Conservation (phyloP, 2,888 invertebrate genomes). For the Cantharis rustica region DNA sequence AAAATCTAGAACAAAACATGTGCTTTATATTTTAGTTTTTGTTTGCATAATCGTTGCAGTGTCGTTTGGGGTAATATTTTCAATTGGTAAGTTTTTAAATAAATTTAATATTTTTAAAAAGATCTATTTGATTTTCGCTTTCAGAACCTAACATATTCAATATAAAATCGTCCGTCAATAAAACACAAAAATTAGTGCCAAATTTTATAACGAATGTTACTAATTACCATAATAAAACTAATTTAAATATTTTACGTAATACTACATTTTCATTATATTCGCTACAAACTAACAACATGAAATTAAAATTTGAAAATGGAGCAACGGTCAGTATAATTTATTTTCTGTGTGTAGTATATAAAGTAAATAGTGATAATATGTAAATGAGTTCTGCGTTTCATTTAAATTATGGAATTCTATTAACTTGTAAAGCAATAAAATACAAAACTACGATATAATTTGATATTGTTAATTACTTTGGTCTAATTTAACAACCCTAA, state of each 20-base stretch:
- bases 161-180: background rate
- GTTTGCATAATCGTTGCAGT: constrained; percentile 45
- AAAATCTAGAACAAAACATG: constrained; percentile 33
- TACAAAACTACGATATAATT: background rate
- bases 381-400: background rate
- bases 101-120: background rate
- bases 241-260: background rate
- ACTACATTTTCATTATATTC: background rate
- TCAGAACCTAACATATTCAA: constrained; percentile 2
- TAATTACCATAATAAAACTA: background rate
- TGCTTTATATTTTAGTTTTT: constrained; percentile 45
- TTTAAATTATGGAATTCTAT: background rate
- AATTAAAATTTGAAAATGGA: background rate
- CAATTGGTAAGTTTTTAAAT: constrained; percentile 41
- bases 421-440: background rate
- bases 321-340: background rate
- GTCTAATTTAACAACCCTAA: background rate
- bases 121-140: background rate
- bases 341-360: too few species aligned
- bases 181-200: constrained; percentile 6
- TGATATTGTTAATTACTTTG: background rate
- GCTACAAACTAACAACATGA: background rate
- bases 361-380: background rate
- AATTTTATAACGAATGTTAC: background rate
- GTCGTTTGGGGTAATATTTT: constrained; percentile 45